Percentiles rank a stretch among this genome's conserved stretches.
Evolutionary conservation across 2,888 invertebrate species (phyloP).

Genomic region (Eledone cirrhosa): DNA sequence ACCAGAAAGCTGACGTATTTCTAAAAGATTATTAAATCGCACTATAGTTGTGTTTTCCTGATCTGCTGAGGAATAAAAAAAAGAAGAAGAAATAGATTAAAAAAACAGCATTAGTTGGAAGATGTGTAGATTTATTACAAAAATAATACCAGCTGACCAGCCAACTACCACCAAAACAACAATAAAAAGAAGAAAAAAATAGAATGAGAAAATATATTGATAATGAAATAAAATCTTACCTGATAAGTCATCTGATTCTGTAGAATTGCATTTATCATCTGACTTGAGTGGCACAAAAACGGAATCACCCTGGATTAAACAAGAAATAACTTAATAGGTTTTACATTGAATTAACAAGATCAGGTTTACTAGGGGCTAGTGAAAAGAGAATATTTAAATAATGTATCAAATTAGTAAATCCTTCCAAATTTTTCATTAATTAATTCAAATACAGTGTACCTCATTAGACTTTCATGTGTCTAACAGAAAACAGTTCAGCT

Average conservation of each 20-base stretch:
- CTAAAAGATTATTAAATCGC: slow-evolving; percentile 84
- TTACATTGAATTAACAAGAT: no score
- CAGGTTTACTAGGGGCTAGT: no score
- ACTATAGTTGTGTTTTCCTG: slow-evolving; percentile 70
- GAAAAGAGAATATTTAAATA: no score
- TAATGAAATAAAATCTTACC: slow-evolving; percentile 56
- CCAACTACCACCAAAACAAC: slow-evolving; percentile 33
- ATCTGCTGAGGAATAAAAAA: neutral
- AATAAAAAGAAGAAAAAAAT: slow-evolving; percentile 28
- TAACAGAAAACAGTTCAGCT: no score
- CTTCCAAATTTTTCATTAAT: no score
- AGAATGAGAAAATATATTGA: neutral
- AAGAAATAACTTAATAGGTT: neutral
- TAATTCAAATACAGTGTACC: no score
- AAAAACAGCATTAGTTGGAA: no score
- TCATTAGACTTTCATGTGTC: no score
- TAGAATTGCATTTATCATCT: slow-evolving; percentile 76
- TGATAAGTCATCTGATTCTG: slow-evolving; percentile 77
- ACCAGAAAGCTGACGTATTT: slow-evolving; percentile 68
- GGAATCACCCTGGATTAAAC: slow-evolving; percentile 80
- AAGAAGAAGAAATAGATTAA: no score
- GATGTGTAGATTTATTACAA: no score
- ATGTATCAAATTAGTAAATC: no score
- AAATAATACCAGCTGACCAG: no score
- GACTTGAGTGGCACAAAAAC: slow-evolving; percentile 90